These are phyloP conservation scores for Arizona elegans DNA, from an alignment of 2,113 vertebrate genomes.

Conservation along the genomic window DNA sequence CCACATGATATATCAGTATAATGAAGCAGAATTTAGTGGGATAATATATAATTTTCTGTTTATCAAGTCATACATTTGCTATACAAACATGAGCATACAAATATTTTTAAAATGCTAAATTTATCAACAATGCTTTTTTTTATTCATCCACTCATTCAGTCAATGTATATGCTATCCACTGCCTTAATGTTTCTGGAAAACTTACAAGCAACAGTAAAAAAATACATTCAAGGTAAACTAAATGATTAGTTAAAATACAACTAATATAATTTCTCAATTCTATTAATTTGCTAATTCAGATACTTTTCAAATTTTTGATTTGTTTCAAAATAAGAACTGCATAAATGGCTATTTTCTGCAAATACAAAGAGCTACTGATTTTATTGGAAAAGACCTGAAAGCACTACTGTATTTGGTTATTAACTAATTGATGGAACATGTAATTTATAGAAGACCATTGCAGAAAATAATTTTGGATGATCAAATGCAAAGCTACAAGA, in stretches of 20 bases:
- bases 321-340: neutral
- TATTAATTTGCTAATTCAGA: neutral
- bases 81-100: neutral
- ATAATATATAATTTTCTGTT: neutral
- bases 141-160: neutral
- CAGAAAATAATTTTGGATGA: neutral
- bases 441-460: neutral
- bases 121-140: neutral
- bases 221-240: neutral
- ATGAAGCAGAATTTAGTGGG: neutral
- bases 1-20: neutral
- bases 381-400: neutral
- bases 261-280: neutral
- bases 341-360: neutral
- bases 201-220: neutral
- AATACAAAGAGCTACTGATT: neutral
- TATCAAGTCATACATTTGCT: neutral
- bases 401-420: neutral
- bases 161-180: neutral
- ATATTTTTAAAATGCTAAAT: neutral
- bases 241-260: neutral
- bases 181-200: neutral
- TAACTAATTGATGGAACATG: neutral
- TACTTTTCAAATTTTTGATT: neutral
- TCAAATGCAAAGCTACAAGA: neutral